These are phyloP conservation scores for Oceanites oceanicus DNA, from an alignment of 2,113 vertebrate species.

Conservation along the genomic window DNA sequence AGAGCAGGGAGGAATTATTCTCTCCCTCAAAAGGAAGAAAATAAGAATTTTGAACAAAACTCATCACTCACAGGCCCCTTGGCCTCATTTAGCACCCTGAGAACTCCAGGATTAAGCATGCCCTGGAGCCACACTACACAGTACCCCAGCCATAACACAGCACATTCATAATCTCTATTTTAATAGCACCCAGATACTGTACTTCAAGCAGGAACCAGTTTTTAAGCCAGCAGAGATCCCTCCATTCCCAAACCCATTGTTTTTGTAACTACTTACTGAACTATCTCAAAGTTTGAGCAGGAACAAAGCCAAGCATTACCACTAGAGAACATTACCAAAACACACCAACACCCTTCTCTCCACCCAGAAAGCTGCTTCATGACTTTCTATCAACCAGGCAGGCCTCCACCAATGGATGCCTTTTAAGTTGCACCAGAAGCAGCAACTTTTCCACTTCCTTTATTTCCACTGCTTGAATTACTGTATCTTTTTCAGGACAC, in stretches of 20 bases:
- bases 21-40: not conserved
- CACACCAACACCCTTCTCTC: not conserved
- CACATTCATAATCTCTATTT: not conserved
- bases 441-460: not conserved
- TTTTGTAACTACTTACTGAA: not conserved
- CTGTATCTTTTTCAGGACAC: accelerated
- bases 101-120: not conserved
- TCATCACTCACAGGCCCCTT: not conserved
- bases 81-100: not conserved
- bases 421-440: not conserved
- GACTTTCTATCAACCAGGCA: accelerated
- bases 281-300: not conserved
- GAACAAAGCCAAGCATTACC: not conserved
- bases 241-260: not conserved
- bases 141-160: not conserved
- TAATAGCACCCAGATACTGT: accelerated
- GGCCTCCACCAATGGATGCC: accelerated
- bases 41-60: not conserved
- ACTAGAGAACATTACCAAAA: not conserved
- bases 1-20: not conserved
- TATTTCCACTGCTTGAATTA: accelerated
- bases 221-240: not conserved
- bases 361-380: not conserved
- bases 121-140: not conserved
- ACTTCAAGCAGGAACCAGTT: not conserved